Evolutionary conservation across 2,113 vertebrate genomes (phyloP), one percentile per base, ranked within the genome.

Genomic region (Nothoprocta pentlandii): DNA sequence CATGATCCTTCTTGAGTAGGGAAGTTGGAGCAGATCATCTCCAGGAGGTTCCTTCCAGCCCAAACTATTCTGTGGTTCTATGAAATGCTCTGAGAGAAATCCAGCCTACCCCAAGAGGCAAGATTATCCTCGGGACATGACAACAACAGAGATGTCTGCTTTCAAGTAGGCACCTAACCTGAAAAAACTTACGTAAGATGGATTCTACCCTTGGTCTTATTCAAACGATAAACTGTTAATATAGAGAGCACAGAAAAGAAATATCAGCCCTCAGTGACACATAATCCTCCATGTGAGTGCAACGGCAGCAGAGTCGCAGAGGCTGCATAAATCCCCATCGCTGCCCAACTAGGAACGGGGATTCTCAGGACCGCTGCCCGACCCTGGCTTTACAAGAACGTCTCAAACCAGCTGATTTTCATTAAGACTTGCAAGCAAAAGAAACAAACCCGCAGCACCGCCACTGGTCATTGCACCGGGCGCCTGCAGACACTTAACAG

Each of bases 391-490:
- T 54, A 85, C 77, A 49, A 74, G 49, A 51, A 23, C 70, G 51
- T 62, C 82, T 83, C 77, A 85, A 90, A 73, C 56, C 91, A 94
- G 61, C 9, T 77, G 87, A 87, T 92, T 91, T 87, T 92, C 51
- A 93, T 91, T 70, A 82, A 85, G 87, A 70, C 68, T 91, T 80
- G 41, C 42, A 91, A 94, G 54, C 64, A 59, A 80, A 51, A 94
- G 62, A 92, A 93, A 93, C 28, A 56, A 87, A 91, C 80, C 93
- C 66, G 83, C 90, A 93, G 32, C 92, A 51, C 64, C 64, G 87
- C 93, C 56, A 80, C n/a, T 95, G 92, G 92, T 12, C 34, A 75
- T 68, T 68, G 53, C 59, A 85, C 66, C 80, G 42, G 32, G 47
- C 63, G 75, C 36, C 80, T 47, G 58, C 23, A 69, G 62, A 28